These are phyloP conservation scores for Brachyptera putata DNA, from an alignment of 2,888 invertebrate genomes.

Conservation along the genomic window DNA sequence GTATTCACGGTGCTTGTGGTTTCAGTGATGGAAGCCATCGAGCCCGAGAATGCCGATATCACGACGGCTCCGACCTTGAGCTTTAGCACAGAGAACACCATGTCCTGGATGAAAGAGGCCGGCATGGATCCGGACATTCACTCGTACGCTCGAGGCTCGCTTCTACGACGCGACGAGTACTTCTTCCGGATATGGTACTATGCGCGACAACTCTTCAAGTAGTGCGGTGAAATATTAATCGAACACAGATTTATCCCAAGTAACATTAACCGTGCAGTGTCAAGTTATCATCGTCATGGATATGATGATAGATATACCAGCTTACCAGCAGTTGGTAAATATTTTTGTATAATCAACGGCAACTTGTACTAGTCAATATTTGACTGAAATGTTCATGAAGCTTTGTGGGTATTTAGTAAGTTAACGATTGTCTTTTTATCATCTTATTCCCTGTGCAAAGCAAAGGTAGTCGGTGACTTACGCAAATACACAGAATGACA, in stretches of 20 bases:
- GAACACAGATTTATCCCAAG: not conserved
- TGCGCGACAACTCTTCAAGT: conserved; percentile 78
- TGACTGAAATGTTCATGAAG: not conserved
- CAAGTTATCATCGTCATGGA: not conserved
- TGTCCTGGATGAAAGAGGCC: conserved; percentile 89
- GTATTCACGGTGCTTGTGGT: no score
- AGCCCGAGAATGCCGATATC: conserved; percentile 62
- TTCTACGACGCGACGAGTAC: conserved; percentile 85
- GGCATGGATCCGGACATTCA: conserved; percentile 92
- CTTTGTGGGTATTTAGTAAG: conserved; percentile 11
- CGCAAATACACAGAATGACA: conserved; percentile 1
- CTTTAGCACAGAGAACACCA: conserved; percentile 88
- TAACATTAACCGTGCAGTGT: not conserved
- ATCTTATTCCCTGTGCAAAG: conserved; percentile 32
- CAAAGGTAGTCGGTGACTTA: conserved; percentile 25
- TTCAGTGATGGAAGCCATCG: conserved; percentile 50
- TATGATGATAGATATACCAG: not conserved
- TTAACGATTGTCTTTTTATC: conserved; percentile 16
- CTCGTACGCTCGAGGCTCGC: conserved; percentile 80
- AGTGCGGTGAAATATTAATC: conserved; percentile 44
- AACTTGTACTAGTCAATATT: not conserved
- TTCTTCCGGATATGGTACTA: conserved; percentile 94
- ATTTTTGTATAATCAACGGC: no score
- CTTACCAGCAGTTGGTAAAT: not conserved
- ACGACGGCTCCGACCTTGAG: conserved; percentile 69